Conservation (phyloP, 2,888 invertebrate species). For the Melikaiella ostensackeni region DNA sequence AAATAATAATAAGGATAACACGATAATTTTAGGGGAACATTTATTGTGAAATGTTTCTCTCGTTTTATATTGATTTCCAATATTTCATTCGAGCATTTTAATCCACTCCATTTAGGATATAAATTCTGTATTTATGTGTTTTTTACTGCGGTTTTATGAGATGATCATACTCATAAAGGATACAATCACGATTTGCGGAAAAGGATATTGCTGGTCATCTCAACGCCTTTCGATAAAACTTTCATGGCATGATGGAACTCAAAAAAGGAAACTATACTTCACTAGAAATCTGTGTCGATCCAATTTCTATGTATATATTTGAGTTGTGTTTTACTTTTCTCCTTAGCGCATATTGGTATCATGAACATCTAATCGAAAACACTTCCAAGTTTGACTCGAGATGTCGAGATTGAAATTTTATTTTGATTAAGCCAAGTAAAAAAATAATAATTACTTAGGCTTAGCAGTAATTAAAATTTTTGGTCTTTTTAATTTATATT, state of each 20-base stretch:
- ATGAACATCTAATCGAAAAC: background rate
- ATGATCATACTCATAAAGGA: background rate
- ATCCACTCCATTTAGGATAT: background rate
- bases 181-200: background rate
- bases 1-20: background rate
- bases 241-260: background rate
- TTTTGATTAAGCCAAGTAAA: no score
- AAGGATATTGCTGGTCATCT: background rate
- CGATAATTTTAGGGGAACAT: background rate
- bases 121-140: background rate
- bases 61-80: background rate
- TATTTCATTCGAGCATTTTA: background rate
- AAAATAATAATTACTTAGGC: no score
- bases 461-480: no score
- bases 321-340: no score
- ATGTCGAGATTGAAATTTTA: no score
- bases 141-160: background rate
- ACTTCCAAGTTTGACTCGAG: no score
- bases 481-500: no score
- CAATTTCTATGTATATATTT: no score
- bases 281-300: background rate
- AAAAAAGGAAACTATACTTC: background rate
- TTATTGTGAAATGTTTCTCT: no score
- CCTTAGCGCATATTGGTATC: no score
- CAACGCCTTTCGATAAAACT: background rate